Conservation (phyloP, 2,113 vertebrate species). For the Oryzias javanicus region DNA sequence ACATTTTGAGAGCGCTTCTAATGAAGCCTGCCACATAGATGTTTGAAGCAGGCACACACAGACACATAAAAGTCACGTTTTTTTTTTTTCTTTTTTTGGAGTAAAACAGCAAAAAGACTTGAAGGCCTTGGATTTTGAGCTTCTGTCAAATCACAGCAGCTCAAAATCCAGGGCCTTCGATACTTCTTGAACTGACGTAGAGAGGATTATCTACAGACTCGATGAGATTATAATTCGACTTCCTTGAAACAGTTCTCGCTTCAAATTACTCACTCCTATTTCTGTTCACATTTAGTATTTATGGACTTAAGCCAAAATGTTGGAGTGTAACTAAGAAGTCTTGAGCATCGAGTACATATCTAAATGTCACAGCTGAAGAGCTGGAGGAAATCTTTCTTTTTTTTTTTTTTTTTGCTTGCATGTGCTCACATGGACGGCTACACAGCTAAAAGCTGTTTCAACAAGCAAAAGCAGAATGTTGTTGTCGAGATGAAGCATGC, state of each 20-base stretch:
- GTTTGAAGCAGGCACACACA: too few species aligned
- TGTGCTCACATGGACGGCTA: not conserved
- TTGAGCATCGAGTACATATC: constrained; percentile 34
- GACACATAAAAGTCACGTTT: not conserved
- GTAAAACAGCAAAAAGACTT: constrained; percentile 8
- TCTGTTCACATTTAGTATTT: constrained; percentile 52
- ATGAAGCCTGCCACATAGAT: not conserved
- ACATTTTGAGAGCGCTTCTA: too few species aligned
- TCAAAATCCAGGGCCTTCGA: constrained; percentile 52
- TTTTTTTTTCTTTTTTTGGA: constrained; percentile 9
- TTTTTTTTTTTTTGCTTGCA: constrained; percentile 8
- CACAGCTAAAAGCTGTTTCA: constrained; percentile 27
- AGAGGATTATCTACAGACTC: constrained; percentile 61
- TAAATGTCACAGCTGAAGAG: constrained; percentile 46
- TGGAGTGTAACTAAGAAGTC: constrained; percentile 36
- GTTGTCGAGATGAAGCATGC: constrained; percentile 58
- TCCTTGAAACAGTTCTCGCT: constrained; percentile 55
- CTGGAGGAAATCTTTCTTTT: constrained; percentile 8
- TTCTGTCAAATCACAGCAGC: constrained; percentile 43
- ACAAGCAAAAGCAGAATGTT: constrained; percentile 46
- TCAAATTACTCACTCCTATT: constrained; percentile 59
- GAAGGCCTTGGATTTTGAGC: constrained; percentile 2
- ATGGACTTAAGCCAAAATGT: constrained; percentile 69
- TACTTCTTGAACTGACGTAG: constrained; percentile 59
- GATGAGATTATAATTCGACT: constrained; percentile 74